Evolutionary conservation across 2,888 invertebrate species (phyloP).

Genomic region (Hololepta plana): DNA sequence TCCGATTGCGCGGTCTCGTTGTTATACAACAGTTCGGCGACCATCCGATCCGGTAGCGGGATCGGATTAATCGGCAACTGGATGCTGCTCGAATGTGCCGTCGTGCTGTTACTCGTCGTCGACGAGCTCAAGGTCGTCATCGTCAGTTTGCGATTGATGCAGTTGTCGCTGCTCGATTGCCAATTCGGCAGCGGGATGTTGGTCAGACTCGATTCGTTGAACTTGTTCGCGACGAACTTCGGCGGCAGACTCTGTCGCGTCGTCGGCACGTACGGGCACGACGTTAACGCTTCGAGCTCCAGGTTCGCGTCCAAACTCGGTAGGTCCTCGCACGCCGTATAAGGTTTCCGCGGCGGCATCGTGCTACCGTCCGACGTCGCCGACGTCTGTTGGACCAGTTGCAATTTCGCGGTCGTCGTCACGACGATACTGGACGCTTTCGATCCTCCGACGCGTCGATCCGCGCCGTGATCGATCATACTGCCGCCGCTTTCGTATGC

Average conservation of each 20-base stretch:
- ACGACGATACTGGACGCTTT: constrained; percentile 24
- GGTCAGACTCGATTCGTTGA: constrained; percentile 33
- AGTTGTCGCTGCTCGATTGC: constrained; percentile 26
- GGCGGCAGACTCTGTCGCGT: constrained; percentile 47
- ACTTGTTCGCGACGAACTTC: constrained; percentile 38
- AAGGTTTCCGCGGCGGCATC: constrained; percentile 34
- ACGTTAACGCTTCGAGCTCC: too few species aligned
- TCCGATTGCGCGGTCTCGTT: constrained; percentile 16
- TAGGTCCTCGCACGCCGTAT: constrained; percentile 50
- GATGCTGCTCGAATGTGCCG: constrained; percentile 37
- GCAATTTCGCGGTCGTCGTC: constrained; percentile 30
- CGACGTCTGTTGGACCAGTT: constrained; percentile 19
- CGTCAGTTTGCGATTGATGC: constrained; percentile 18
- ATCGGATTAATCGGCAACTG: constrained; percentile 32
- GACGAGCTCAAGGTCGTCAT: constrained; percentile 8
- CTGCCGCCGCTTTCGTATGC: constrained; percentile 30
- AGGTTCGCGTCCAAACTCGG: constrained; percentile 43
- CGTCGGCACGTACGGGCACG: constrained; percentile 14
- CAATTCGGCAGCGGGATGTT: constrained; percentile 36
- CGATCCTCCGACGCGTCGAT: constrained; percentile 9
- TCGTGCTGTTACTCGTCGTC: constrained; percentile 16
- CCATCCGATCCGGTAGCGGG: constrained; percentile 31
- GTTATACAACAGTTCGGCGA: constrained; percentile 36
- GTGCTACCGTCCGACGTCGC: constrained; percentile 44
- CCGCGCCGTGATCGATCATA: constrained; percentile 31